Base-by-base conservation (phyloP, 1,140 invertebrate species). In the Thrips palmi region DNA sequence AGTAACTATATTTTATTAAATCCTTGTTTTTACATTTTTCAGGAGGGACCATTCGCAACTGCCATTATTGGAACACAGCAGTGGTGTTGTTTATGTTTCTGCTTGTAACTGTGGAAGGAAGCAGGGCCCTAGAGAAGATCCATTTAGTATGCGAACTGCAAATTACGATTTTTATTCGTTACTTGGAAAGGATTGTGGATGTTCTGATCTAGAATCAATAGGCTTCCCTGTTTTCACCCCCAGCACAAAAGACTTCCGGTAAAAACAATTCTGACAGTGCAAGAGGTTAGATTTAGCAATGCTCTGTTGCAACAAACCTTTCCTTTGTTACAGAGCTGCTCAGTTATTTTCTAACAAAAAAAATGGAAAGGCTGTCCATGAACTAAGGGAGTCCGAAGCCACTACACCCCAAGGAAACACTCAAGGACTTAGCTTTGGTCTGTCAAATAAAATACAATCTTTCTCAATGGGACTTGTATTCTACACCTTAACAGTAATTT, bases 91-190 rank as follows among this genome's bases (percentile, higher is more conserved):
- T 34, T 82, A 85, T 48, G 62, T 84, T 24, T 75, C 81, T 32
- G 76, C 80, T 10, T 94, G 91, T 54, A 88, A 93, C 60, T 96
- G 91, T 63, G 91, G 91, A 0, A 65, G 77, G 31, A 77, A 69
- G 42, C 83, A 88, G 58, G 73, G 71, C 3, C 58, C 74, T 1
- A 69, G 87, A 15, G 85, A 92, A 40, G 89, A 94, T 63, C 88
- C 89, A 0, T 94, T 91, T 52, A 74, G 68, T 17, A 64, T 85
- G 17, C 69, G 74, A 46, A 70, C 74, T 45, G 87, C 88, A 7
- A 94, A 96, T 59, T 76, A 70, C 59, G 73, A 78, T 33, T 93
- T 87, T 59, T 96, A 91, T 57, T 59, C 72, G 45, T 59, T 68
- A 24, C 58, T 91, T 22, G 68, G 67, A 0, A 71, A 76, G 37